phyloP scores from a whole-genome alignment of 64 coral and sea anemone species.

The Pachyseris speciosa region DNA sequence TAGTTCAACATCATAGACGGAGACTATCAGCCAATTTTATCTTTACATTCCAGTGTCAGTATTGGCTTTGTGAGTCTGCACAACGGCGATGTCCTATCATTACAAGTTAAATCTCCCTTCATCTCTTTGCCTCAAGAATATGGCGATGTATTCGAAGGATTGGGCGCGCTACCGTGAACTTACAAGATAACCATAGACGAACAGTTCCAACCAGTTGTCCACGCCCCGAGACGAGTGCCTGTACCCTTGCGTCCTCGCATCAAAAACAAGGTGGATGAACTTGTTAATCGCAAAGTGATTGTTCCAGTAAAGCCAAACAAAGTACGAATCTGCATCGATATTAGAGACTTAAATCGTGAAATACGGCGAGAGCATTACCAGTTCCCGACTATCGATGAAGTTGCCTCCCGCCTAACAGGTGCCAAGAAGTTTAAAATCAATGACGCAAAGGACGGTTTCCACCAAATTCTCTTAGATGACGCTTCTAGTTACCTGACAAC shows the following conservation, averaged over 20 bases:
- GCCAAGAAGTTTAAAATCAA: conserved; percentile 31
- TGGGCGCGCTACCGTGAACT: background rate
- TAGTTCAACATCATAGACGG: conserved; percentile 1
- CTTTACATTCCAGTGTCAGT: background rate
- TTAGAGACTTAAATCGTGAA: no score
- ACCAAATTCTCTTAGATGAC: conserved; percentile 1
- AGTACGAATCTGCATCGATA: conserved; percentile 34
- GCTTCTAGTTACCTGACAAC: no score
- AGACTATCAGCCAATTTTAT: background rate
- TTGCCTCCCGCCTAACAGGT: background rate
- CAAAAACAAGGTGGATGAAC: conserved; percentile 43
- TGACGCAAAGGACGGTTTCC: background rate
- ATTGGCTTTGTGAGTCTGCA: conserved; percentile 29
- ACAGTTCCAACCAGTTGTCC: background rate
- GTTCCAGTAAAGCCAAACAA: conserved; percentile 46
- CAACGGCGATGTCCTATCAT: background rate
- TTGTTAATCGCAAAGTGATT: conserved; percentile 26
- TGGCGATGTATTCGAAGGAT: conserved; percentile 51
- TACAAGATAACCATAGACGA: background rate
- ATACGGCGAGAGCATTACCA: conserved; percentile 43
- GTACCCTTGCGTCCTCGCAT: conserved; percentile 20
- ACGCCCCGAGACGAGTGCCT: conserved; percentile 29
- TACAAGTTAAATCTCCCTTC: background rate
- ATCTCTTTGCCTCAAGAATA: background rate
- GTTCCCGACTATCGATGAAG: conserved; percentile 25